Evolutionary conservation across 2,113 vertebrate species (phyloP).

Genomic region (Antigone vipio): DNA sequence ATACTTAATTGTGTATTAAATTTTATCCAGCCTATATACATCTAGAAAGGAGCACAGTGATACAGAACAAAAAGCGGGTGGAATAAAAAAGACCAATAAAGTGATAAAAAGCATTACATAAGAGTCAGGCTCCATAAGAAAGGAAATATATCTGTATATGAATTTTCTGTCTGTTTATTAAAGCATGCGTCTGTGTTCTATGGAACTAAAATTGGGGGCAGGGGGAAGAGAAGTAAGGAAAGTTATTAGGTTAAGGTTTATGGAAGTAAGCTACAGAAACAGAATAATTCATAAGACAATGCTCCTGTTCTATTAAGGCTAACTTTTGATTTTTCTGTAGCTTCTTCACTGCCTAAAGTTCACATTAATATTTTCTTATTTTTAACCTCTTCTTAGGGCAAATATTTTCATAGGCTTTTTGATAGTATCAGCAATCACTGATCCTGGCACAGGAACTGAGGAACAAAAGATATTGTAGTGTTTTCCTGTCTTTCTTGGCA

Average conservation of each 20-base stretch:
- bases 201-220: neutral
- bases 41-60: neutral
- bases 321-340: neutral
- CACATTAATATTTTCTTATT: neutral
- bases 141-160: neutral
- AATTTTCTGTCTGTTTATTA: neutral
- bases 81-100: neutral
- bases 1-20: neutral
- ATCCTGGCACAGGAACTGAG: neutral
- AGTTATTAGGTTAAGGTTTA: neutral
- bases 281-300: neutral
- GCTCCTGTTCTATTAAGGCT: neutral
- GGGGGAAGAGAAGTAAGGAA: neutral
- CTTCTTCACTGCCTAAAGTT: neutral
- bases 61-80: neutral
- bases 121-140: neutral
- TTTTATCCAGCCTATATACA: neutral
- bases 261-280: neutral
- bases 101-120: neutral
- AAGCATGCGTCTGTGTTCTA: neutral
- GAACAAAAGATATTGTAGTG: neutral
- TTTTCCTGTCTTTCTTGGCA: neutral
- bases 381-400: neutral
- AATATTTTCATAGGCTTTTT: neutral
- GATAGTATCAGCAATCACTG: neutral